Evolutionary conservation across 1,140 invertebrate species (phyloP).

Genomic region (Dolichoris vasculosae): DNA sequence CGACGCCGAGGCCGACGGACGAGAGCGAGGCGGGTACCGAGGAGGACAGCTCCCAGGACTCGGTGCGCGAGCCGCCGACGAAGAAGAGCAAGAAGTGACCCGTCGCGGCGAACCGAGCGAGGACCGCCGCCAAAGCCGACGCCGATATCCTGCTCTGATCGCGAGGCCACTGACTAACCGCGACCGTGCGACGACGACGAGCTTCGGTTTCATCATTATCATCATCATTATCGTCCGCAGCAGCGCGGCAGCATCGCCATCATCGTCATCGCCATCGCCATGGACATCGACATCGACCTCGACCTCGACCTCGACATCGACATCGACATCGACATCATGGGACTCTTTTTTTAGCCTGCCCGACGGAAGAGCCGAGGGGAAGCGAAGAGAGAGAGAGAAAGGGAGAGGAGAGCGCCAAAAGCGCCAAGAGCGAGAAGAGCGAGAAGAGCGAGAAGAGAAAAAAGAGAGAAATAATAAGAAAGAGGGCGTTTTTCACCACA

Average conservation of each 20-base stretch:
- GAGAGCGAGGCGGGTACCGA: conserved; percentile 68
- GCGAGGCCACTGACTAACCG: conserved; percentile 14
- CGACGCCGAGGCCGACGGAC: conserved; percentile 70
- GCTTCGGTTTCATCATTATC: conserved; percentile 4
- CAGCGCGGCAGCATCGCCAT: background rate
- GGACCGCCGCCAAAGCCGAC: conserved; percentile 40
- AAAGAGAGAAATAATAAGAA: background rate
- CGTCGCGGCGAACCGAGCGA: conserved; percentile 44
- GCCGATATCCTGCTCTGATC: conserved; percentile 10
- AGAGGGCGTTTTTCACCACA: background rate
- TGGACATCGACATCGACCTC: background rate
- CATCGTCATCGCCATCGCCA: background rate
- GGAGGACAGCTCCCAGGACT: conserved; percentile 67
- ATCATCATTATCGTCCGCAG: background rate
- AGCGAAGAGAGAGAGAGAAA: background rate
- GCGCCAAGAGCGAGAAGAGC: background rate
- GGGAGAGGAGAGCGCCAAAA: background rate
- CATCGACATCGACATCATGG: background rate
- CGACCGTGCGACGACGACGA: conserved; percentile 21
- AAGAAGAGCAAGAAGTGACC: conserved; percentile 74
- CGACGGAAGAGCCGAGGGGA: background rate
- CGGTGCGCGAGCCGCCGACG: conserved; percentile 67
- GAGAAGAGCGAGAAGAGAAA: background rate
- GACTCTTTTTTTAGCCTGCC: conserved; percentile 29
- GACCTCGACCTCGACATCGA: background rate